Evolutionary conservation across 2,113 vertebrate species (phyloP).

Genomic region (Alligator mississippiensis): DNA sequence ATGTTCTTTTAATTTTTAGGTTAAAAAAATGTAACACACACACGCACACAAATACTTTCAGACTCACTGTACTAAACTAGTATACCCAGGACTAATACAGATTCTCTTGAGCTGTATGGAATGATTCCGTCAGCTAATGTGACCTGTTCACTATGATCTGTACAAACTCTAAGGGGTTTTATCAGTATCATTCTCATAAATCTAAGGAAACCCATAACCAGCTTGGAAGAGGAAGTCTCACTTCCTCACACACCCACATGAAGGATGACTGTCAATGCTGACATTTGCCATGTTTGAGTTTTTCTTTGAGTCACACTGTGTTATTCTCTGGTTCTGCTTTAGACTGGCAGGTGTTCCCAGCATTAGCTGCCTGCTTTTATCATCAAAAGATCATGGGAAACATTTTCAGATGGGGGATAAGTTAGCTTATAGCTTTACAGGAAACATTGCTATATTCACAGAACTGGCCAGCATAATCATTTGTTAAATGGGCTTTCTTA

Average conservation of each 20-base stretch:
- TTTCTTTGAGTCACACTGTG: not conserved
- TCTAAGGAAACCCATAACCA: not conserved
- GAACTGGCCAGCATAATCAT: conserved; percentile 3
- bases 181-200: not conserved
- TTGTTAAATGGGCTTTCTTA: conserved; percentile 27
- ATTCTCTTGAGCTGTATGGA: not conserved
- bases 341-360: conserved; percentile 7
- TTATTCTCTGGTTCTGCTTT: not conserved
- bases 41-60: not conserved
- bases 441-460: not conserved
- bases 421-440: not conserved
- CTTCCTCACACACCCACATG: conserved; percentile 30
- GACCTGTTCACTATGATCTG: too few relatives aligned
- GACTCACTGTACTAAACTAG: not conserved
- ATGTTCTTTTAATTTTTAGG: not conserved
- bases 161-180: not conserved
- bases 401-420: not conserved
- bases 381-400: conserved; percentile 39
- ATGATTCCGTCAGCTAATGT: not conserved
- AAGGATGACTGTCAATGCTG: conserved; percentile 3
- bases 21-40: not conserved
- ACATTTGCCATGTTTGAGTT: not conserved
- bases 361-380: not conserved
- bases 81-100: not conserved
- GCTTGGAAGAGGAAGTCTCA: conserved; percentile 52